A percentile compares a stretch with the other conserved stretches of the same genome.
These are phyloP conservation scores for Acanthosoma haemorrhoidale DNA, from an alignment of 2,888 invertebrate species.

Conservation along the genomic window DNA sequence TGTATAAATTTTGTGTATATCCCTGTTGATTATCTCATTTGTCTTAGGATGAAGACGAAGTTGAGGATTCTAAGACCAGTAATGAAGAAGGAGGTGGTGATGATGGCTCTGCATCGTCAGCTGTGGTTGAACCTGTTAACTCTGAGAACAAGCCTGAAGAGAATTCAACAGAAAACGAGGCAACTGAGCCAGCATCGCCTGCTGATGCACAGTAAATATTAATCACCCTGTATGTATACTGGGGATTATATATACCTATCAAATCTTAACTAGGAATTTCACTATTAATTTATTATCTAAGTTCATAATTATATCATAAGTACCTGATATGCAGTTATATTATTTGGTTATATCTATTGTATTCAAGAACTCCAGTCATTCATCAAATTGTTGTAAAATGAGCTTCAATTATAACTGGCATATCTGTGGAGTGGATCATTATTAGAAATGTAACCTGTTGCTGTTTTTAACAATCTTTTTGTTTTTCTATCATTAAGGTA, in stretches of 20 bases:
- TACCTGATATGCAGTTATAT: no score
- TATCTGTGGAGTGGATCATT: no score
- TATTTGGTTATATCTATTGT: no score
- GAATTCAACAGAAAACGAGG: background rate
- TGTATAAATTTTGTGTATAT: background rate
- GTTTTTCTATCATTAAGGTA: constrained; percentile 5
- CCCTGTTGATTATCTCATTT: constrained; percentile 3
- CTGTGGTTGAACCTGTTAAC: background rate
- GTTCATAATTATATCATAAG: no score
- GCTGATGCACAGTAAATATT: constrained; percentile 18
- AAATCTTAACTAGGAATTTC: no score
- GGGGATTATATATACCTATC: no score
- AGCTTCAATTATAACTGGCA: no score
- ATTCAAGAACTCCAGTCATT: no score
- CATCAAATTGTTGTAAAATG: no score
- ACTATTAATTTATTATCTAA: no score
- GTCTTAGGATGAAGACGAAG: constrained; percentile 13
- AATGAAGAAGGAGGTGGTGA: constrained; percentile 26
- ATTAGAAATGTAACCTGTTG: background rate
- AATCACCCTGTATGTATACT: background rate
- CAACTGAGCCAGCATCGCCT: constrained; percentile 6
- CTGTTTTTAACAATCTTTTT: background rate
- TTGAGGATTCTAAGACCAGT: constrained; percentile 13
- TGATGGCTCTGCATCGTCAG: background rate
- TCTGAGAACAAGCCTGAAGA: constrained; percentile 25